phyloP scores from a whole-genome alignment of 2,113 vertebrate species.

The Octodon degus region DNA sequence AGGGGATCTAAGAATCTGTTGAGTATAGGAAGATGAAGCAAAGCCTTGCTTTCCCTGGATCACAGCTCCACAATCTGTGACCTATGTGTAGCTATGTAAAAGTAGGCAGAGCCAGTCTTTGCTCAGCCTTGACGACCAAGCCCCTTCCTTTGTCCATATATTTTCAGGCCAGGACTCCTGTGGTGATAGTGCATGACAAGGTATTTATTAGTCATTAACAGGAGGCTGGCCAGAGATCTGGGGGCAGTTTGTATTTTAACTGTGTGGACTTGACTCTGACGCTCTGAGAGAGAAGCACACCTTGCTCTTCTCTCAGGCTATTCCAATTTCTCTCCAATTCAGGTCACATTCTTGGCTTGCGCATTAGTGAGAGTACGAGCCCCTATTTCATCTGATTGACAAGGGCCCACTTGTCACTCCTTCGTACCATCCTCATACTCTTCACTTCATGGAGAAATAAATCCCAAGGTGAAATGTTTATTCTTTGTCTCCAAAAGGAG shows the following conservation, averaged over 20 bases:
- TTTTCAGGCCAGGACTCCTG: background rate
- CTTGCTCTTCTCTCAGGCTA: background rate
- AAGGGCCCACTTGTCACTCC: background rate
- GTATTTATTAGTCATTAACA: background rate
- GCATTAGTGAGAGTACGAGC: background rate
- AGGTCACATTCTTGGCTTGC: background rate
- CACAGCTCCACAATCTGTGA: background rate
- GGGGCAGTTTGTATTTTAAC: background rate
- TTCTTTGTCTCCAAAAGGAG: background rate
- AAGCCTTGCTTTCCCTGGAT: background rate
- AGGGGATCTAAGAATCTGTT: background rate
- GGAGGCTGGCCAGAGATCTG: background rate
- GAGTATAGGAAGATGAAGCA: background rate
- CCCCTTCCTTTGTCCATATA: background rate
- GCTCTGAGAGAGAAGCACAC: background rate
- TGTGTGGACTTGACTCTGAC: background rate
- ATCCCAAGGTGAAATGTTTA: background rate
- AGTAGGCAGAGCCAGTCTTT: background rate
- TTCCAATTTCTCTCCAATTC: background rate
- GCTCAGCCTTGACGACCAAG: background rate
- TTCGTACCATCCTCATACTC: background rate
- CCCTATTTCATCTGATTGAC: background rate
- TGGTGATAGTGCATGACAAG: background rate
- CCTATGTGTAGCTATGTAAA: background rate
- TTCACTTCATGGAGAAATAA: slow-evolving; percentile 12